Base-by-base conservation (phyloP, 2,888 invertebrate species). In the Platycnemis pennipes region DNA sequence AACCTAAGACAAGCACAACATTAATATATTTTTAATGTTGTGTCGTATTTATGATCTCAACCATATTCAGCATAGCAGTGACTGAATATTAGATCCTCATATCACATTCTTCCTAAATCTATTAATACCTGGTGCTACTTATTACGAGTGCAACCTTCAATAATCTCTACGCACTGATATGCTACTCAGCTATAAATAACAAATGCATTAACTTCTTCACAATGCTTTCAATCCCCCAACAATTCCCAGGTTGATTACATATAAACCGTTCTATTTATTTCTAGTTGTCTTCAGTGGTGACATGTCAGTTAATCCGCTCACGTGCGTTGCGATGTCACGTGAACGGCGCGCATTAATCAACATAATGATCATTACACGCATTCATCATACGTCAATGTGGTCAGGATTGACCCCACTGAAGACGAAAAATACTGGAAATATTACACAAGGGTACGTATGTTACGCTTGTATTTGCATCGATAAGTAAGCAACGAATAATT, bases 361-460 rank as follows among this genome's bases (percentile, higher is more conserved):
- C 77, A 77, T 31, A 11, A 37, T 37, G 77, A 77, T 77, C 77
- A 77, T 77, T 11, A 37, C 13, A 37, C 77, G 37, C 77, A 31
- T 77, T 77, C 77, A 77, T 77, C 77, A 77, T 16, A 13, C 13
- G 77, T 77, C 77, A 77, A 77, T 31, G 37, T 77, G 77, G 77
- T 77, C 77, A 77, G 77, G 77, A 77, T 77, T 77, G 77, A 77
- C 77, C 77, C 77, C 77, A 77, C 77, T 77, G 77, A 77, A 77
- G 77, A 77, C 77, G 37, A 37, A 0, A 11, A 0, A 2, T 2
- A 0, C 1, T 3, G 37, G 13, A 11, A 37, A 5, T 13, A 11
- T 2, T 77, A 3, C 13, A 0, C 0, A 37, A 16, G 11, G 13
- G 11, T 2, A 13, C 11, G 11, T 2, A 13, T 0, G 4, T 13